These are phyloP conservation scores for Meganola albula DNA, from an alignment of 2,888 invertebrate genomes.

Conservation along the genomic window DNA sequence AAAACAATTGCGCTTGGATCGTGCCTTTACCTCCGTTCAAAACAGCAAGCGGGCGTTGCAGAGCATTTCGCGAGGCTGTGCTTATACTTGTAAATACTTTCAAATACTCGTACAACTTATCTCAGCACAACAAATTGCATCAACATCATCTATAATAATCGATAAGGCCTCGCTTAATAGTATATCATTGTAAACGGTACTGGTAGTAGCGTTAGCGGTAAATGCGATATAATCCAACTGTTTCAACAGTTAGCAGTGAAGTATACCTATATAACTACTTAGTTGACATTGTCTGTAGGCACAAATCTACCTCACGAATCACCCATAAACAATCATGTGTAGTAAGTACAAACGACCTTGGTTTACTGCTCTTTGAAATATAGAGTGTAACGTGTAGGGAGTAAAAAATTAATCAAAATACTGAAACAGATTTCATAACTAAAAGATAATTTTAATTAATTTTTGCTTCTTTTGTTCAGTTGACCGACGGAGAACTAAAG, in stretches of 20 bases:
- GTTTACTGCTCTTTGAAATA: too few relatives aligned
- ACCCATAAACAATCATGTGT: too few relatives aligned
- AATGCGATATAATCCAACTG: constrained; percentile 58
- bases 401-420: too few relatives aligned
- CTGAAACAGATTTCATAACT: too few relatives aligned
- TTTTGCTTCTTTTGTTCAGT: too few relatives aligned
- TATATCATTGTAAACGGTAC: constrained; percentile 53
- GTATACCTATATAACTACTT: too few relatives aligned
- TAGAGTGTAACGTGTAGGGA: too few relatives aligned
- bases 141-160: constrained; percentile 51
- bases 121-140: constrained; percentile 42
- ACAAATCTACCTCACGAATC: constrained; percentile 23
- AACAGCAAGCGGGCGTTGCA: not conserved
- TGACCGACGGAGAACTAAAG: too few relatives aligned
- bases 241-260: constrained; percentile 42
- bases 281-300: constrained; percentile 27
- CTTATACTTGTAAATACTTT: too few relatives aligned
- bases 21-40: constrained; percentile 1
- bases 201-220: constrained; percentile 60
- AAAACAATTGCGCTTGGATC: constrained; percentile 12
- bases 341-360: too few relatives aligned
- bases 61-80: constrained; percentile 3
- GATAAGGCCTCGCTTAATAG: constrained; percentile 44
- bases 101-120: too few relatives aligned
- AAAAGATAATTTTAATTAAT: too few relatives aligned